These are phyloP conservation scores for Fregata magnificens DNA, from an alignment of 2,113 vertebrate species.

Conservation along the genomic window DNA sequence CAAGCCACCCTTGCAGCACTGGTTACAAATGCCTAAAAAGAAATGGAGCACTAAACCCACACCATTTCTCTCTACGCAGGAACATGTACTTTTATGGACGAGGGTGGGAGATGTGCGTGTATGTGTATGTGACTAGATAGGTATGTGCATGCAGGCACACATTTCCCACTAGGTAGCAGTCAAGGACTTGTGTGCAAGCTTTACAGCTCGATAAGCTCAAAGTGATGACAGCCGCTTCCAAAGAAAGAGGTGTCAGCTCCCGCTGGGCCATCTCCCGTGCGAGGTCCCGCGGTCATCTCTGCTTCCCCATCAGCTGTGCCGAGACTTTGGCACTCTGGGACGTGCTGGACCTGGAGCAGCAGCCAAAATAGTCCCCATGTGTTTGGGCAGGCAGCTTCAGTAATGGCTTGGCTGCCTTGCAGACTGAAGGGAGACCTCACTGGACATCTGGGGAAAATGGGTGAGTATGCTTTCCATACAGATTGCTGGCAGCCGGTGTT, in stretches of 20 bases:
- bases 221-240: background rate
- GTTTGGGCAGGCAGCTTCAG: background rate
- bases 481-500: background rate
- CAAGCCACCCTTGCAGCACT: background rate
- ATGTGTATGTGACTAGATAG: too few relatives aligned
- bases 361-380: background rate
- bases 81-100: accelerated
- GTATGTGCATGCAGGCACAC: background rate
- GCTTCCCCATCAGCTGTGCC: background rate
- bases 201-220: background rate
- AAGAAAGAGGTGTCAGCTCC: background rate
- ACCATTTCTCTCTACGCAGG: background rate
- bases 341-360: accelerated
- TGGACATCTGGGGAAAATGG: background rate
- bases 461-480: background rate
- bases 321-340: accelerated
- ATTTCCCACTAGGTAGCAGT: slow-evolving; percentile 55
- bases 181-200: background rate
- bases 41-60: background rate
- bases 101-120: background rate
- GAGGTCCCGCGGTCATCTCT: accelerated
- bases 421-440: background rate
- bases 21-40: background rate
- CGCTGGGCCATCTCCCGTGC: accelerated
- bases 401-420: background rate